Conservation (phyloP, 2,797 vertebrate genomes). For the Valencia hispanica region DNA sequence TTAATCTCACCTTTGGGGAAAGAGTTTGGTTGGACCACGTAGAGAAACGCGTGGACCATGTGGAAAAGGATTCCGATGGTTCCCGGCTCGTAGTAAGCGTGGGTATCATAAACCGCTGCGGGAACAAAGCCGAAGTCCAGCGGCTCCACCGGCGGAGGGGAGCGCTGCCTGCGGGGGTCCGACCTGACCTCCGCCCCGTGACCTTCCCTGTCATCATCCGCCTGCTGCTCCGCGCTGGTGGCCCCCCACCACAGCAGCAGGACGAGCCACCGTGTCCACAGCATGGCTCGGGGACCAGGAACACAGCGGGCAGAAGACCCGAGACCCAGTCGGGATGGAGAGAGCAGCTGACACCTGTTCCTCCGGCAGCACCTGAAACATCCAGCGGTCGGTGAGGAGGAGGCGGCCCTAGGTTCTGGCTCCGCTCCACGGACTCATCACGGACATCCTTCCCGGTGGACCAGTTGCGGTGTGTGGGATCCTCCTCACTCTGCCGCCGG, state of each 20-base stretch:
- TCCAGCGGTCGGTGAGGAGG: constrained; percentile 16
- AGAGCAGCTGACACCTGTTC: constrained; percentile 54
- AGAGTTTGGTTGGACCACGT: constrained; percentile 87
- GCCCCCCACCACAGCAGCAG: constrained; percentile 82
- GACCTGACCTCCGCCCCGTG: constrained; percentile 45
- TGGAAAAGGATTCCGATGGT: constrained; percentile 85
- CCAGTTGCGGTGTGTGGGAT: constrained; percentile 11
- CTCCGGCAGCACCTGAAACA: constrained; percentile 20
- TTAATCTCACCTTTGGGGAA: constrained; percentile 90
- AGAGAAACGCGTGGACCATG: constrained; percentile 88
- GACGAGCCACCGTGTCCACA: constrained; percentile 75
- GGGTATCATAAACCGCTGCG: constrained; percentile 85
- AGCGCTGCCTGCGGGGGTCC: constrained; percentile 61
- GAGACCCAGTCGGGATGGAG: constrained; percentile 17
- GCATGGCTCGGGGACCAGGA: constrained; percentile 78
- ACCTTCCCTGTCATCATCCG: constrained; percentile 26
- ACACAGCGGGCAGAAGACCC: constrained; percentile 26
- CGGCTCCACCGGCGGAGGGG: constrained; percentile 70
- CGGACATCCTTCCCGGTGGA: constrained; percentile 39
- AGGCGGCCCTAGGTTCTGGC: constrained; percentile 29
- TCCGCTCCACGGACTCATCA: constrained; percentile 34
- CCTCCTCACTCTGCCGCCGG: constrained; percentile 17
- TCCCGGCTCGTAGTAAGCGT: constrained; percentile 83
- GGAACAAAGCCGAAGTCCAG: constrained; percentile 91
- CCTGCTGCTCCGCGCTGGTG: constrained; percentile 70